Base-by-base conservation (phyloP, 2,888 invertebrate genomes). In the Epirrhoe alternata region DNA sequence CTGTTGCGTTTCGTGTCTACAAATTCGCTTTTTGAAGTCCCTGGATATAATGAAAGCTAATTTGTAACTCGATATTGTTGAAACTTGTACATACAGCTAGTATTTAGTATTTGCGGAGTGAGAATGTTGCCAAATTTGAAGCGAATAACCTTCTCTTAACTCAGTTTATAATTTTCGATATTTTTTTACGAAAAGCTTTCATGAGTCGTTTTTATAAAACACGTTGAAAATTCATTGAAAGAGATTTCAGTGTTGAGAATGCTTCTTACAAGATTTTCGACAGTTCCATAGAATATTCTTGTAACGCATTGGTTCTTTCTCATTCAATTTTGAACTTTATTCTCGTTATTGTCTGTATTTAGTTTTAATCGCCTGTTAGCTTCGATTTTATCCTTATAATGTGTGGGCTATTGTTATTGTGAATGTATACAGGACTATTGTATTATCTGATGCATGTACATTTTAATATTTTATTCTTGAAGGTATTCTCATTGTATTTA, bases 91-190 rank as follows among this genome's bases (percentile, higher is more conserved):
- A 58, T 58, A 33, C 17, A 12, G 33, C 31, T 61, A 45, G 70
- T 65, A 68, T 65, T 33, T 71, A 74, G 61, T 71, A 66, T 66
- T 72, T 67, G 61, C 72, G 66, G 76, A 78, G 75, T 78, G 77
- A 74, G 80, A 81, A 76, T 76, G 84, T 86, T 87, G 87, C 87
- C 87, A 87, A 87, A 87, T 86, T 86, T 81, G 82, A 77, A 74
- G 74, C 74, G 76, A 81, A 75, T n/a, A 75, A 71, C 57, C 42
- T 60, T 67, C 74, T 72, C 74, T 64, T 68, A 68, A 68, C 62
- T 71, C 60, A 66, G 74, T 76, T 81, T 77, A 70, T 82, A 85
- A n/a, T 83, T 85, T 85, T 83, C 77, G 77, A 82, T 74, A 75
- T 69, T 69, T 69, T 69, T 74, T 69, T 64, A 58, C n/a, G 14